phyloP scores from a whole-genome alignment of 2,113 vertebrate species.

The Lamprotornis superbus region DNA sequence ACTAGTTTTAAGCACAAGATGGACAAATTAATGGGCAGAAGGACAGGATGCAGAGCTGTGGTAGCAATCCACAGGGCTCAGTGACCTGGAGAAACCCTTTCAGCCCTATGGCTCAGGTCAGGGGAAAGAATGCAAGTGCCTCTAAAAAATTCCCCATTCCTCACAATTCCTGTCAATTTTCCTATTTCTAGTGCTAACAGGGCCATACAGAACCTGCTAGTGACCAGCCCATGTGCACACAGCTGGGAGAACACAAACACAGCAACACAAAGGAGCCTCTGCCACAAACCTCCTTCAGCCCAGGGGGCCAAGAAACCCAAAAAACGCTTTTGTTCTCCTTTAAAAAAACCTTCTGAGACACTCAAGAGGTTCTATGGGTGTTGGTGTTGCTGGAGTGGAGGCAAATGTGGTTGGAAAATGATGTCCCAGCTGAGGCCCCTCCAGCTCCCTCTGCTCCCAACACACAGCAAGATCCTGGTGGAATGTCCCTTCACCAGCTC shows the following conservation, averaged over 20 bases:
- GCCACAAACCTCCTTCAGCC: not conserved
- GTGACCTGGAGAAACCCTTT: not conserved
- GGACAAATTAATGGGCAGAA: conserved; percentile 19
- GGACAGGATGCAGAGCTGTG: not conserved
- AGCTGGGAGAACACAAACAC: not conserved
- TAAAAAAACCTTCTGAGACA: not conserved
- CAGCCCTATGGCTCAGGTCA: not conserved
- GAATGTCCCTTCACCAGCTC: not conserved
- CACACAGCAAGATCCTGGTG: not conserved
- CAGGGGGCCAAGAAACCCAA: not conserved
- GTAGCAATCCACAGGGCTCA: not conserved
- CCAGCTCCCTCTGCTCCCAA: not conserved
- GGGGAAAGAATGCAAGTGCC: not conserved
- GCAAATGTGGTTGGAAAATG: fast-evolving
- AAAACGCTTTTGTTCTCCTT: not conserved
- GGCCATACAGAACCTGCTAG: not conserved
- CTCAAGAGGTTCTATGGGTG: fast-evolving
- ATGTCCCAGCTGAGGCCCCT: not conserved
- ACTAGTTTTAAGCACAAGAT: not conserved
- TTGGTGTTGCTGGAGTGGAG: not conserved
- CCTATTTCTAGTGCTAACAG: not conserved
- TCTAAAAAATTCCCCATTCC: not conserved
- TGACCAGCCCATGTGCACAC: fast-evolving
- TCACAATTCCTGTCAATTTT: not conserved
- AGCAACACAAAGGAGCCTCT: not conserved